These are phyloP conservation scores for Elachura formosa DNA, from an alignment of 2,113 vertebrate species.

Conservation along the genomic window DNA sequence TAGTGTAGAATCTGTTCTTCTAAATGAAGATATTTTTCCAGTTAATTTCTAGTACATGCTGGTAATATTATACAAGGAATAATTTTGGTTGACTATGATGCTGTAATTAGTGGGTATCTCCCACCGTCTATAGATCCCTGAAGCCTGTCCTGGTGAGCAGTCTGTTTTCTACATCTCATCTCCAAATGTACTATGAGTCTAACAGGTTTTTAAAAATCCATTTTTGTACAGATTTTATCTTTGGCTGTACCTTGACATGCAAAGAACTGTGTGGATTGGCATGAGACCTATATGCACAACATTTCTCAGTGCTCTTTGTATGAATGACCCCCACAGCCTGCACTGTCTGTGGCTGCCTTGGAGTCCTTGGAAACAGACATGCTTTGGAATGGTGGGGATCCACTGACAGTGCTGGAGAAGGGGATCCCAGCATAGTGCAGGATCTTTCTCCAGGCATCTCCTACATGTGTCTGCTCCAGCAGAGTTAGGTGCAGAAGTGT, in stretches of 20 bases:
- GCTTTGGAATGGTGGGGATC: not conserved
- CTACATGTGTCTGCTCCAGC: not conserved
- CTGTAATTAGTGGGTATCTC: not conserved
- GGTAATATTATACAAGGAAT: not conserved
- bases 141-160: not conserved
- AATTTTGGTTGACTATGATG: not conserved
- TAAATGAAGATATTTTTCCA: not conserved
- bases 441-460: not conserved
- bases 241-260: not conserved
- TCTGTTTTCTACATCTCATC: not conserved
- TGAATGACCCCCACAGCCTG: not conserved
- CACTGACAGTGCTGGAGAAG: not conserved
- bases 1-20: not conserved
- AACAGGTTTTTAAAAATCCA: not conserved
- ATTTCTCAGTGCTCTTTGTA: not conserved
- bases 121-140: not conserved
- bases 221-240: not conserved
- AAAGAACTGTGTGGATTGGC: not conserved
- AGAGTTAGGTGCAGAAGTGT: not conserved
- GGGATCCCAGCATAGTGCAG: fast-evolving
- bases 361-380: not conserved
- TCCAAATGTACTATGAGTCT: not conserved
- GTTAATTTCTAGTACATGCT: not conserved
- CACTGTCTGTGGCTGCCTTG: not conserved
- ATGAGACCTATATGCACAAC: not conserved